These are phyloP conservation scores for Iphiclides podalirius DNA, from an alignment of 2,888 invertebrate genomes.

Conservation along the genomic window DNA sequence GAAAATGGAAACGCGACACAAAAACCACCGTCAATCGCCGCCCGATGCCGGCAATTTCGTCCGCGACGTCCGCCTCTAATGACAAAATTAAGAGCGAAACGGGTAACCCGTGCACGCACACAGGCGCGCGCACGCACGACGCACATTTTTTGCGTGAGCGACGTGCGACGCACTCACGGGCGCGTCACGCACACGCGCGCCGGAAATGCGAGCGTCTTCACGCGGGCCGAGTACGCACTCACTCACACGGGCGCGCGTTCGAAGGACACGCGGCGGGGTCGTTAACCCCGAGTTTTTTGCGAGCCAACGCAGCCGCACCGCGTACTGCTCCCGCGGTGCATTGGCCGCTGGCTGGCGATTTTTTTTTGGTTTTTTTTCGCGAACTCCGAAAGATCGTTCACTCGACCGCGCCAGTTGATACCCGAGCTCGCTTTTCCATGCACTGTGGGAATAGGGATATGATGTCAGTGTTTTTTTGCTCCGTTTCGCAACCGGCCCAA, in stretches of 20 bases:
- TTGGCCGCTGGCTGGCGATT: constrained; percentile 63
- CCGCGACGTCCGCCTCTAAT: constrained; percentile 51
- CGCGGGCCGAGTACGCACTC: constrained; percentile 55
- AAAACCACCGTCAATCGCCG: constrained; percentile 37
- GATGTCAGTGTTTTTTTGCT: constrained; percentile 45
- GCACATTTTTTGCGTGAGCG: constrained; percentile 46
- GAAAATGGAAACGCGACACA: constrained; percentile 29
- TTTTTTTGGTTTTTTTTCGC: constrained; percentile 42
- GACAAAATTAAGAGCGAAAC: constrained; percentile 60
- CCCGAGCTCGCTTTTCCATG: constrained; percentile 45
- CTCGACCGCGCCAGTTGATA: constrained; percentile 51
- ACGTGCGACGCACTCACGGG: constrained; percentile 53
- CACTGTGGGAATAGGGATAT: constrained; percentile 64
- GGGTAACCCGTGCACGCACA: constrained; percentile 39
- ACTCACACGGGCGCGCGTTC: constrained; percentile 55
- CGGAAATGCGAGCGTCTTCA: constrained; percentile 44
- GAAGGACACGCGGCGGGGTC: constrained; percentile 76
- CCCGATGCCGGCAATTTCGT: constrained; percentile 43
- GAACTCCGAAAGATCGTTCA: constrained; percentile 58
- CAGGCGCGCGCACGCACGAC: constrained; percentile 27
- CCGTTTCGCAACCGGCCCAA: constrained; percentile 32
- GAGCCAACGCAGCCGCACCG: constrained; percentile 63
- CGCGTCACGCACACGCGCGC: constrained; percentile 45
- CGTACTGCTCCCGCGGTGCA: constrained; percentile 62
- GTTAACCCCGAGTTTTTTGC: constrained; percentile 75